These are phyloP conservation scores for Rhegmatorhina hoffmannsi DNA, from an alignment of 2,113 vertebrate species.

Conservation along the genomic window DNA sequence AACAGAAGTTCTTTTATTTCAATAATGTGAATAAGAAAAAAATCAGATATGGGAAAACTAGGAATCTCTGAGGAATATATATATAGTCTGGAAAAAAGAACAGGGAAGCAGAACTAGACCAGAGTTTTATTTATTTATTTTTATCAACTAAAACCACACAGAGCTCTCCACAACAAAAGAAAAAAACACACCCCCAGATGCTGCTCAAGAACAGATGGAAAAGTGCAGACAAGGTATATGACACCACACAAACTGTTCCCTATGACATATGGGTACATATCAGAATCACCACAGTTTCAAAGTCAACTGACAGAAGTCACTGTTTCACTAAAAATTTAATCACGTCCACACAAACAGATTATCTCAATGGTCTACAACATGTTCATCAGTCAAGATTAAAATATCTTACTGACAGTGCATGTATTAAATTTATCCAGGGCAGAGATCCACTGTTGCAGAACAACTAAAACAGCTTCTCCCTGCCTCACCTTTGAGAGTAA, in stretches of 20 bases:
- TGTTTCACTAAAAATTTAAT: slow-evolving; percentile 18
- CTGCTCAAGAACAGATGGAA: slow-evolving; percentile 18
- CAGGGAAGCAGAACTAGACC: neutral
- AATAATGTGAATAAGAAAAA: neutral
- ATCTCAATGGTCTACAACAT: neutral
- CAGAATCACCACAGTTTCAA: neutral
- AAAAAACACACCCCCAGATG: neutral
- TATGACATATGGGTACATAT: neutral
- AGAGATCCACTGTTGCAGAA: neutral
- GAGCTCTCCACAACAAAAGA: neutral
- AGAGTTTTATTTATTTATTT: neutral
- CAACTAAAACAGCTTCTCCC: neutral
- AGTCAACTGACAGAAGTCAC: slow-evolving; percentile 26
- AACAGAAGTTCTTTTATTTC: neutral
- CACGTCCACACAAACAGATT: neutral
- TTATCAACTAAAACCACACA: neutral
- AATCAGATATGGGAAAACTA: neutral
- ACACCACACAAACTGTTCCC: neutral
- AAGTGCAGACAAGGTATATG: neutral
- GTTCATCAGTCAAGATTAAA: neutral
- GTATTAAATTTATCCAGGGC: neutral
- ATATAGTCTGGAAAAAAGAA: neutral
- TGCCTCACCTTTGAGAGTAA: rapidly evolving
- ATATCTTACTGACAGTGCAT: neutral
- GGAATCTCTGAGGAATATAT: neutral